A percentile compares a stretch with the other conserved stretches of the same genome.
phyloP scores from a whole-genome alignment of 1,140 invertebrate genomes.

The Radopholus similis region DNA sequence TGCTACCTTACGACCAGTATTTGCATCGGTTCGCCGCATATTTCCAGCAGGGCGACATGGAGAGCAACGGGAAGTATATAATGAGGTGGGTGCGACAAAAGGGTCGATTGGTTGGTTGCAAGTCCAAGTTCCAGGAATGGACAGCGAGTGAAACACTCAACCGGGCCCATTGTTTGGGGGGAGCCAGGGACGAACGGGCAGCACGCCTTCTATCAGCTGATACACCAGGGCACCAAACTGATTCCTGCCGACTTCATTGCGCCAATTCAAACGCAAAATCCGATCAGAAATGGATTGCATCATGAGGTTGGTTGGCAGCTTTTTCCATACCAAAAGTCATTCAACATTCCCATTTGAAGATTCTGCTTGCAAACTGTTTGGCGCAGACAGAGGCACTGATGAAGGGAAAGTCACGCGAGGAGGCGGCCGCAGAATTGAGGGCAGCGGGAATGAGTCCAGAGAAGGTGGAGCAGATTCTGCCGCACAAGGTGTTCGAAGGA shows the following conservation, averaged over 20 bases:
- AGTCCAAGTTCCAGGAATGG: constrained; percentile 71
- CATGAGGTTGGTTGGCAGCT: constrained; percentile 65
- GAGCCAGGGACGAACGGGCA: constrained; percentile 99
- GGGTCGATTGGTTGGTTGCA: background rate
- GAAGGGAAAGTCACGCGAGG: constrained; percentile 78
- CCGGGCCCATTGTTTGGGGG: constrained; percentile 88
- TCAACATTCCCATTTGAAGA: constrained; percentile 61
- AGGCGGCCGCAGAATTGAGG: constrained; percentile 71
- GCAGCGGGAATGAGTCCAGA: constrained; percentile 59
- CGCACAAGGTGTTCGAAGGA: constrained; percentile 89
- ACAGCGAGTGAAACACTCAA: constrained; percentile 73
- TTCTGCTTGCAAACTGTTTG: constrained; percentile 91
- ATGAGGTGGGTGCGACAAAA: constrained; percentile 23
- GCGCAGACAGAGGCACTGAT: constrained; percentile 97
- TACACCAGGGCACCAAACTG: constrained; percentile 78
- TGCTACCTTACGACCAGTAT: constrained; percentile 97
- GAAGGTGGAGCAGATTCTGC: constrained; percentile 73
- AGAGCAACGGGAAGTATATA: constrained; percentile 92
- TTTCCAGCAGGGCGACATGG: constrained; percentile 99
- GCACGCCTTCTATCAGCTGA: constrained; percentile 93
- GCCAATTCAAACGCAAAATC: constrained; percentile 85
- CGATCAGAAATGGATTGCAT: constrained; percentile 73
- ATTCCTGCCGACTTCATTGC: constrained; percentile 97
- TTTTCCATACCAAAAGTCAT: background rate
- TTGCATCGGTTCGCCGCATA: constrained; percentile 96